Percentiles rank a stretch among this genome's conserved stretches.
Conservation (phyloP, 2,888 invertebrate genomes). For the Resseliella maxima region DNA sequence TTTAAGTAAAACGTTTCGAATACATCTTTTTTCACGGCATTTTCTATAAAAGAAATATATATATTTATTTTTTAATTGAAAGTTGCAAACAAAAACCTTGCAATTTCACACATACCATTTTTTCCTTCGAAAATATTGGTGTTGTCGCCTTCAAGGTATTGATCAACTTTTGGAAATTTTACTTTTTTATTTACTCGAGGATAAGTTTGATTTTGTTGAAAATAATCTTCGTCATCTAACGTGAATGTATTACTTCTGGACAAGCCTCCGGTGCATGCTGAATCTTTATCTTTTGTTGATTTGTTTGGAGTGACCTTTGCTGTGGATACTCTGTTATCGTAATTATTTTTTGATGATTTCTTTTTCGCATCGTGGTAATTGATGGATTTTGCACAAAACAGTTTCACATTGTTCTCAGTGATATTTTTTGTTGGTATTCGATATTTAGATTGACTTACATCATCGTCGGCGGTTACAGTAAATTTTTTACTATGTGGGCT, state of each 20-base stretch:
- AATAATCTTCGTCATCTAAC: conserved; percentile 60
- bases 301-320: background rate
- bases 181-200: background rate
- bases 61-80: background rate
- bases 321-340: background rate
- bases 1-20: conserved; percentile 56
- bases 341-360: background rate
- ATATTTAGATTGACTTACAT: background rate
- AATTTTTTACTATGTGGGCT: background rate
- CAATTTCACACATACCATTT: background rate
- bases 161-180: background rate
- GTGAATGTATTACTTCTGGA: conserved; percentile 66
- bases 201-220: conserved; percentile 27
- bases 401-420: conserved; percentile 22
- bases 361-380: background rate
- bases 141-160: background rate
- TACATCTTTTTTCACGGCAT: conserved; percentile 30
- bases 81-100: background rate
- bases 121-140: background rate
- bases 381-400: background rate
- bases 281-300: background rate
- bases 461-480: background rate
- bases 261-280: background rate
- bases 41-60: background rate
- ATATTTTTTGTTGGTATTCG: conserved; percentile 34